phyloP scores from a whole-genome alignment of 1,140 invertebrate genomes.

The Bemisia tabaci region DNA sequence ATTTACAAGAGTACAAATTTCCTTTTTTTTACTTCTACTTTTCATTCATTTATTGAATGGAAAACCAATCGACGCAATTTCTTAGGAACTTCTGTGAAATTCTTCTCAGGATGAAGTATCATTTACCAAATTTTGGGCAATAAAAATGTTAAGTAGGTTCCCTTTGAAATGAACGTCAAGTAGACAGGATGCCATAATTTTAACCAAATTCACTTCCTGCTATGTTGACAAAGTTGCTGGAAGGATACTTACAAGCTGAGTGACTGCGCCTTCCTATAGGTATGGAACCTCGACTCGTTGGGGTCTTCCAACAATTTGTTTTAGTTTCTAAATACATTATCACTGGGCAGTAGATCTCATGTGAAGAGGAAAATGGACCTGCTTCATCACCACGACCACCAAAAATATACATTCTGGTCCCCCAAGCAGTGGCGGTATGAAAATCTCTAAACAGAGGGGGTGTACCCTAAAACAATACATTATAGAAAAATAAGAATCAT shows the following conservation, averaged over 20 bases:
- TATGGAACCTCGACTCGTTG: conserved; percentile 38
- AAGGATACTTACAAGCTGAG: conserved; percentile 70
- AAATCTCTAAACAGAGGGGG: conserved; percentile 68
- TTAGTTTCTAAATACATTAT: conserved; percentile 61
- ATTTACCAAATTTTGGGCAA: too few species aligned
- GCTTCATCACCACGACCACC: conserved; percentile 62
- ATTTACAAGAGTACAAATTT: too few species aligned
- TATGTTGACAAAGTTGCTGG: too few species aligned
- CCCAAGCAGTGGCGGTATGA: conserved; percentile 63
- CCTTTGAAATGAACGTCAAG: too few species aligned
- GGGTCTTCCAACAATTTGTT: conserved; percentile 50
- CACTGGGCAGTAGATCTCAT: conserved; percentile 63
- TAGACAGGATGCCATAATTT: too few species aligned
- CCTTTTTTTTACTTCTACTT: too few species aligned
- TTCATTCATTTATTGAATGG: not conserved
- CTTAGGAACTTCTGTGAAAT: too few species aligned
- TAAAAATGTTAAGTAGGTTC: too few species aligned
- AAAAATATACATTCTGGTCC: conserved; percentile 67
- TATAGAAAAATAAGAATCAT: conserved; percentile 3
- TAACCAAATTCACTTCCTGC: too few species aligned
- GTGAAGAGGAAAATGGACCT: conserved; percentile 45
- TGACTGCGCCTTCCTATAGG: conserved; percentile 67
- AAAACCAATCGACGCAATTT: not conserved
- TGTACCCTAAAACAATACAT: conserved; percentile 18
- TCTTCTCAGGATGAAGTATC: too few species aligned